Conservation (phyloP, 2,113 vertebrate species). For the Chamaea fasciata region DNA sequence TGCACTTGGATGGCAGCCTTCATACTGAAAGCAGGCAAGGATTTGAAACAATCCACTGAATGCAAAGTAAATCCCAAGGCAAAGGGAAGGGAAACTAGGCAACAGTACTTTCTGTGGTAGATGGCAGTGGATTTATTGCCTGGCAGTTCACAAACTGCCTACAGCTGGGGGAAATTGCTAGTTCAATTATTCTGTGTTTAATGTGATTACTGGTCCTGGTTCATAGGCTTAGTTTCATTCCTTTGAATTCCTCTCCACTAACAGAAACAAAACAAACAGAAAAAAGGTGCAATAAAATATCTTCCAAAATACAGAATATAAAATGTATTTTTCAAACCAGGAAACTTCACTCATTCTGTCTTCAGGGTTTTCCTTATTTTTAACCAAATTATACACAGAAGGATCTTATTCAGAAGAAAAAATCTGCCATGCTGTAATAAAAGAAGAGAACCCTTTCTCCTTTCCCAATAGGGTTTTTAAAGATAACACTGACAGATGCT, state of each 20-base stretch:
- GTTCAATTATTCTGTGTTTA: slow-evolving; percentile 19
- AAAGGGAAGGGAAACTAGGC: neutral
- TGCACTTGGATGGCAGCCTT: neutral
- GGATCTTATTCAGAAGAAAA: neutral
- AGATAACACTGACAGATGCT: neutral
- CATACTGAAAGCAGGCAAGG: neutral
- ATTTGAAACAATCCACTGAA: neutral
- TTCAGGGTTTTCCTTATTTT: neutral
- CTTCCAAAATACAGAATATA: neutral
- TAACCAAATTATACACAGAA: neutral
- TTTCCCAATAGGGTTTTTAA: neutral
- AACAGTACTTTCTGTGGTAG: slow-evolving; percentile 2
- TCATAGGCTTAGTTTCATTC: slow-evolving; percentile 12
- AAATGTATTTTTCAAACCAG: neutral
- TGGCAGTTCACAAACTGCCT: slow-evolving; percentile 28
- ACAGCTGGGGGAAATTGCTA: slow-evolving; percentile 31
- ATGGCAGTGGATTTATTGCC: slow-evolving; percentile 5
- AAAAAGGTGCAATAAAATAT: neutral
- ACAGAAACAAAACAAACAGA: neutral
- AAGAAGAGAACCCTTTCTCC: neutral
- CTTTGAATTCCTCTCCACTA: slow-evolving; percentile 9
- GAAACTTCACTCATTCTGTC: neutral
- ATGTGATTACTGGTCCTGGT: slow-evolving; percentile 23
- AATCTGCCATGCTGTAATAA: neutral
- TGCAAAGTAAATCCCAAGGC: slow-evolving; percentile 3